Conservation (phyloP, 2,888 invertebrate genomes). For the Erebia palarica region DNA sequence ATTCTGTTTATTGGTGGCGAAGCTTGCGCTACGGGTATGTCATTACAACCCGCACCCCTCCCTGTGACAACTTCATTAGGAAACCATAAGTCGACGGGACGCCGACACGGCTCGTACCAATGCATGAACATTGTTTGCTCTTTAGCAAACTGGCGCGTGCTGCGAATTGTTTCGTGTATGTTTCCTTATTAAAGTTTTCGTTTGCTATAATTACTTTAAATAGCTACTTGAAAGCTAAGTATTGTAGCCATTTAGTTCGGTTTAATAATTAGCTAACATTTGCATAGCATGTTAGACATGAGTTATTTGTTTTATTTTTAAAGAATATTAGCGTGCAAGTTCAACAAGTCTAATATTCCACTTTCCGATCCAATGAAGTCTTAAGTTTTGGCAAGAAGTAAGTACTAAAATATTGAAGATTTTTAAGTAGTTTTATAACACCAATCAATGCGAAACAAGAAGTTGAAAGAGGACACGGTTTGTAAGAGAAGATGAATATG, state of each 20-base stretch:
- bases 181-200: background rate
- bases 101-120: conserved; percentile 46
- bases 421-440: too few species aligned
- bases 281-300: background rate
- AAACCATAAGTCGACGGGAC: conserved; percentile 66
- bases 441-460: too few species aligned
- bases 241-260: background rate
- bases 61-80: conserved; percentile 70
- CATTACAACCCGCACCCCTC: conserved; percentile 39
- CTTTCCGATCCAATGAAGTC: too few species aligned
- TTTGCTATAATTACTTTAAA: background rate
- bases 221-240: background rate
- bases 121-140: conserved; percentile 50
- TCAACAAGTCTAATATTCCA: too few species aligned
- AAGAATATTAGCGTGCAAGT: too few species aligned
- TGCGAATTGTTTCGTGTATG: conserved; percentile 14
- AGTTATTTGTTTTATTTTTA: too few species aligned
- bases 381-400: too few species aligned
- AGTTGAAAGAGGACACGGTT: too few species aligned
- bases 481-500: too few species aligned
- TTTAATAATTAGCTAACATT: background rate
- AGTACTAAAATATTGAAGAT: too few species aligned
- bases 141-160: conserved; percentile 49
- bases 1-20: conserved; percentile 11
- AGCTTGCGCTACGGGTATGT: conserved; percentile 28